Evolutionary conservation across 2,888 invertebrate genomes (phyloP).

Genomic region (Drosophila kanekoi): DNA sequence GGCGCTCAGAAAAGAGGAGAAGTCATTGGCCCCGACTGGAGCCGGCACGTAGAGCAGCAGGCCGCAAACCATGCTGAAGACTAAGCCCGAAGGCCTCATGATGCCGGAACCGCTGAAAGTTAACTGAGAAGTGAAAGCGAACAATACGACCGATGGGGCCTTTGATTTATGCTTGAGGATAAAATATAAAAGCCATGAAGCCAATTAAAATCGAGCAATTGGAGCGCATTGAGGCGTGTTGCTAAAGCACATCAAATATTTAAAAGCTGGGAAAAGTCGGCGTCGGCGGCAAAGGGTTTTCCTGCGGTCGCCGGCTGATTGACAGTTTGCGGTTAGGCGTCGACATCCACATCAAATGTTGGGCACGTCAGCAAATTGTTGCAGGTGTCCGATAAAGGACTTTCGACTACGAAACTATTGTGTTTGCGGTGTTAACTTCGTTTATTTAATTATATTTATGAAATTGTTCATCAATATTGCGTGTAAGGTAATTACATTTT

Average conservation of each 20-base stretch:
- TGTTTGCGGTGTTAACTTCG: constrained; percentile 70
- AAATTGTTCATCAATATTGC: constrained; percentile 71
- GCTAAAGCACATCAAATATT: constrained; percentile 67
- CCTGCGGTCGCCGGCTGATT: constrained; percentile 60
- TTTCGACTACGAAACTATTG: constrained; percentile 29
- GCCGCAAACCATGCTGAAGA: constrained; percentile 87
- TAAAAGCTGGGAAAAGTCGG: constrained; percentile 29
- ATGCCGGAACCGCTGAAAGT: constrained; percentile 39
- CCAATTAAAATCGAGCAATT: constrained; percentile 63
- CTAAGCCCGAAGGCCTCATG: constrained; percentile 59
- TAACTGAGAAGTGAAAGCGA: constrained; percentile 61
- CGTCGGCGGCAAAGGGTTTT: constrained; percentile 14
- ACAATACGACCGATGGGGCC: constrained; percentile 24
- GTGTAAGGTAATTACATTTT: constrained; percentile 73
- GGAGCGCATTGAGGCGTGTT: constrained; percentile 37
- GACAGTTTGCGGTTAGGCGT: constrained; percentile 80
- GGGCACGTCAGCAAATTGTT: constrained; percentile 37
- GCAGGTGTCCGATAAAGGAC: constrained; percentile 60
- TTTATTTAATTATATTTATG: constrained; percentile 75
- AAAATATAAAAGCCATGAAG: constrained; percentile 19
- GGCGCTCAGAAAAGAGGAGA: constrained; percentile 90
- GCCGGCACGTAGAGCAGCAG: constrained; percentile 34
- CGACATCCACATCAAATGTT: constrained; percentile 34
- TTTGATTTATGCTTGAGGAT: constrained; percentile 33
- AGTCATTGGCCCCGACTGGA: constrained; percentile 86